phyloP scores from a whole-genome alignment of 2,797 vertebrate genomes.

The Erpetoichthys calabaricus region DNA sequence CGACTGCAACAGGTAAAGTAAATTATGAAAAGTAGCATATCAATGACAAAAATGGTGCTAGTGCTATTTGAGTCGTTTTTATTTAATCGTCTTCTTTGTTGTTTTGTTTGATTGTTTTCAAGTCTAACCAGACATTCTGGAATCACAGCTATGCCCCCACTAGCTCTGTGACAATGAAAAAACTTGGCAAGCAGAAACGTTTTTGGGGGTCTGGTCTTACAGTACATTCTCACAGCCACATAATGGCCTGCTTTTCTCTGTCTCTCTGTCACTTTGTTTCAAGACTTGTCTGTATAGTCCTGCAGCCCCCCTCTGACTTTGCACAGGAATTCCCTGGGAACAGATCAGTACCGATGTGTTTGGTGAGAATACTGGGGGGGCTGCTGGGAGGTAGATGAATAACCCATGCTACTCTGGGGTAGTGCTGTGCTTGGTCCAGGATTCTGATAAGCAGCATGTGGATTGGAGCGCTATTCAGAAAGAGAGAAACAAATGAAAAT shows the following conservation, averaged over 20 bases:
- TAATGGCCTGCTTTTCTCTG: slow-evolving; percentile 18
- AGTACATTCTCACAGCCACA: slow-evolving; percentile 48
- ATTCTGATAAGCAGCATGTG: slow-evolving; percentile 98
- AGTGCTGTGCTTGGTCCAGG: slow-evolving; percentile 98
- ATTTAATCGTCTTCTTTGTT: slow-evolving; percentile 4
- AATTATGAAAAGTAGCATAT: slow-evolving; percentile 66
- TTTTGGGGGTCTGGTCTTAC: slow-evolving; percentile 43
- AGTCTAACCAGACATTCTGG: slow-evolving; percentile 39
- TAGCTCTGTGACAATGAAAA: slow-evolving; percentile 41
- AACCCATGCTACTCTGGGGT: slow-evolving; percentile 98
- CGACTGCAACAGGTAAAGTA: slow-evolving; percentile 66
- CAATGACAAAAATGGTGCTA: slow-evolving; percentile 64
- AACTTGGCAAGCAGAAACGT: slow-evolving; percentile 27
- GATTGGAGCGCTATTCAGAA: slow-evolving; percentile 87
- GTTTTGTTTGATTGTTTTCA: slow-evolving; percentile 21
- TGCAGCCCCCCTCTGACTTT: slow-evolving; percentile 38
- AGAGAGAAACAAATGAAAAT: slow-evolving; percentile 12
- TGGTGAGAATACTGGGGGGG: slow-evolving; percentile 98
- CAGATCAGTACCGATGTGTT: slow-evolving; percentile 90
- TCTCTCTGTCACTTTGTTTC: too few species aligned
- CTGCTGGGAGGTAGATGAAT: slow-evolving; percentile 99
- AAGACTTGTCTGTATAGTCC: slow-evolving; percentile 27
- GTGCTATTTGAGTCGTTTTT: slow-evolving; percentile 36
- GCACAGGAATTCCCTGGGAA: slow-evolving; percentile 34
- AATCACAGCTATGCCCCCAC: slow-evolving; percentile 32